These are phyloP conservation scores for Sesamia nonagrioides DNA, from an alignment of 1,140 invertebrate species.

Conservation along the genomic window DNA sequence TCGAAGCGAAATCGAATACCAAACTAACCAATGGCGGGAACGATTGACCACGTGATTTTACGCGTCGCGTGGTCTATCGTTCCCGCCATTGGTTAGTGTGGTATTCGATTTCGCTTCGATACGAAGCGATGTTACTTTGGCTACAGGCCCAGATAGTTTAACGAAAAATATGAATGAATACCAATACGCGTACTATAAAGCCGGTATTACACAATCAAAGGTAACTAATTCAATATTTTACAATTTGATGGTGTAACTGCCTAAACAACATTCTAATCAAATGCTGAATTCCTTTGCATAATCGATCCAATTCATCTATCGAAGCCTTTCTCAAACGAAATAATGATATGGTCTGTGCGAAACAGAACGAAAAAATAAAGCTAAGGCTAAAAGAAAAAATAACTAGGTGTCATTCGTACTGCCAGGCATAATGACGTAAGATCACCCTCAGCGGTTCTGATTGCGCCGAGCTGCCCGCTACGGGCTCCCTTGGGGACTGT, in stretches of 20 bases:
- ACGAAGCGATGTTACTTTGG: too few species aligned
- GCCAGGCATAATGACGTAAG: conserved; percentile 84
- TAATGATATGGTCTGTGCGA: conserved; percentile 71
- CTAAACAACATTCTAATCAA: conserved; percentile 66
- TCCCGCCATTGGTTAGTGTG: too few species aligned
- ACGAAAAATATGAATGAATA: conserved; percentile 20
- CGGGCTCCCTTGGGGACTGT: conserved; percentile 65
- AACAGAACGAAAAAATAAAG: conserved; percentile 73
- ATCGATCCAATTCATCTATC: conserved; percentile 56
- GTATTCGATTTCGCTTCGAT: too few species aligned
- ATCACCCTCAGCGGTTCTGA: conserved; percentile 81
- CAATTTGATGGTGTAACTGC: conserved; percentile 44
- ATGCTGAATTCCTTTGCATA: conserved; percentile 85
- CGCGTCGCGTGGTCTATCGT: too few species aligned
- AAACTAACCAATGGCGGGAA: too few species aligned
- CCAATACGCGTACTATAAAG: too few species aligned
- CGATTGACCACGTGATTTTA: too few species aligned
- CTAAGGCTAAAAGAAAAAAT: conserved; percentile 81
- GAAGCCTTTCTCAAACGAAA: conserved; percentile 60
- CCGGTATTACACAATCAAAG: conserved; percentile 42
- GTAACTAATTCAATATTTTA: conserved; percentile 28
- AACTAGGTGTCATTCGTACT: conserved; percentile 86
- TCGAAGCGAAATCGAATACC: too few species aligned
- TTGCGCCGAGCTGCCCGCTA: conserved; percentile 73
- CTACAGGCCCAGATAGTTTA: neutral